These are phyloP conservation scores for Timandra comae DNA, from an alignment of 2,888 invertebrate species.

Conservation along the genomic window DNA sequence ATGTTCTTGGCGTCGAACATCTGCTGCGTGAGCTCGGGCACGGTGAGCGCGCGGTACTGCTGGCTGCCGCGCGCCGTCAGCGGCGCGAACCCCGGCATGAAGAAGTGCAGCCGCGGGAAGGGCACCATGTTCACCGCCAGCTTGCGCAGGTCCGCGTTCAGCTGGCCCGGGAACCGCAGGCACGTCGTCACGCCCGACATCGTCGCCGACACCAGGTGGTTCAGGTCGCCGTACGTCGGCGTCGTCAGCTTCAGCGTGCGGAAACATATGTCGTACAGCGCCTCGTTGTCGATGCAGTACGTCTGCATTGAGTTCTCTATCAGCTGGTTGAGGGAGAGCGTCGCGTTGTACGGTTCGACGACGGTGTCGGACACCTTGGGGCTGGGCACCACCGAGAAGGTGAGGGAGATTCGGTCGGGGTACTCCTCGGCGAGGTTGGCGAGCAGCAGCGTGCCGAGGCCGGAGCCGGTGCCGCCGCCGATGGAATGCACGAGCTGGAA, in stretches of 20 bases:
- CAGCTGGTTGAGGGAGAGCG: slow-evolving; percentile 78
- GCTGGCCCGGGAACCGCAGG: slow-evolving; percentile 56
- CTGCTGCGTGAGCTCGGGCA: slow-evolving; percentile 91
- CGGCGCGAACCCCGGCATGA: slow-evolving; percentile 79
- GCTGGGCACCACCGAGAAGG: slow-evolving; percentile 82
- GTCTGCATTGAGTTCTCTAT: slow-evolving; percentile 81
- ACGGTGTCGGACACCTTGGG: slow-evolving; percentile 87
- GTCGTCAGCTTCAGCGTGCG: slow-evolving; percentile 82
- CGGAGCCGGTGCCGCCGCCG: slow-evolving; percentile 85
- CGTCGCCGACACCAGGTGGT: slow-evolving; percentile 61
- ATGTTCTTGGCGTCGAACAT: slow-evolving; percentile 97
- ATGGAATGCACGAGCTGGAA: slow-evolving; percentile 82
- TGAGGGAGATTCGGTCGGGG: slow-evolving; percentile 82
- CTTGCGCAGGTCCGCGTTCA: slow-evolving; percentile 84
- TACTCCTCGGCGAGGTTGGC: slow-evolving; percentile 83
- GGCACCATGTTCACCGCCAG: slow-evolving; percentile 77
- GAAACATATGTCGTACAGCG: slow-evolving; percentile 86
- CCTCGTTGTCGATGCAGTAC: slow-evolving; percentile 86
- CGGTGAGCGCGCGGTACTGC: slow-evolving; percentile 89
- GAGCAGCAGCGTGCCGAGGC: slow-evolving; percentile 82
- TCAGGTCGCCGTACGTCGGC: slow-evolving; percentile 86
- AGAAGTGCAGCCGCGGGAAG: slow-evolving; percentile 82
- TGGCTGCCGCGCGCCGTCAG: slow-evolving; percentile 86
- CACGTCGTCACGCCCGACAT: slow-evolving; percentile 67
- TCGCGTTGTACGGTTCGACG: slow-evolving; percentile 80